Conservation (phyloP, 2,888 invertebrate species). For the Chloroclysta siterata region DNA sequence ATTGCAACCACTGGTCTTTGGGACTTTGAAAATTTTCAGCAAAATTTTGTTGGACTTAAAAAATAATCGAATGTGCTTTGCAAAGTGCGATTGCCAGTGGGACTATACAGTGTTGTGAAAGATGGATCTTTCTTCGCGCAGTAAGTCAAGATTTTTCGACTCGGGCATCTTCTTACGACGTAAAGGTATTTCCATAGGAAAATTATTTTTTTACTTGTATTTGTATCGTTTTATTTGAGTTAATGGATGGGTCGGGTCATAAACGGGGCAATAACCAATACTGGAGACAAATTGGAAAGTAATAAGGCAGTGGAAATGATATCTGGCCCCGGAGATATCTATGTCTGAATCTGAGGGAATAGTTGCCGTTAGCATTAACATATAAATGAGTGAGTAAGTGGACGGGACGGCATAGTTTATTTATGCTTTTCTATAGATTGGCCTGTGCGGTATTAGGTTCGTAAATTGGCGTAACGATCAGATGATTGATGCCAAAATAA, state of each 20-base stretch:
- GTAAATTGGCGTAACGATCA: slow-evolving; percentile 56
- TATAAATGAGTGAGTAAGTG: slow-evolving; percentile 84
- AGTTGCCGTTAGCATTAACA: slow-evolving; percentile 78
- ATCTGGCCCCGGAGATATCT: slow-evolving; percentile 78
- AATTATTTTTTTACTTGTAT: slow-evolving; percentile 44
- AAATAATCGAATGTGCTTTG: slow-evolving; percentile 43
- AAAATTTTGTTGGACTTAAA: slow-evolving; percentile 56
- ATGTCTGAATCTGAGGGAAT: slow-evolving; percentile 75
- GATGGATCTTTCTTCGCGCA: slow-evolving; percentile 81
- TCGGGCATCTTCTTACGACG: slow-evolving; percentile 82
- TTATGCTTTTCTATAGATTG: slow-evolving; percentile 63
- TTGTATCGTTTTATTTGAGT: slow-evolving; percentile 44
- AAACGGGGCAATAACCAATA: slow-evolving; percentile 81
- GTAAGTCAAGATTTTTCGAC: slow-evolving; percentile 85
- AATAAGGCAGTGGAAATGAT: slow-evolving; percentile 84
- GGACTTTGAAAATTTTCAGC: slow-evolving; percentile 45
- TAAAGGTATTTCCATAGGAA: slow-evolving; percentile 71
- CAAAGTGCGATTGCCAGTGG: slow-evolving; percentile 43
- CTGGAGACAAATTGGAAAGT: slow-evolving; percentile 83
- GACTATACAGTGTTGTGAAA: slow-evolving; percentile 53
- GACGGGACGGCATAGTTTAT: slow-evolving; percentile 69
- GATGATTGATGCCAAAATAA: slow-evolving; percentile 44
- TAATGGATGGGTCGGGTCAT: slow-evolving; percentile 67
- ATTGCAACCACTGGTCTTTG: slow-evolving; percentile 40
- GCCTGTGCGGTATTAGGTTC: slow-evolving; percentile 59